Evolutionary conservation across 2,797 vertebrate species (phyloP).

Genomic region (Thamnophis elegans): DNA sequence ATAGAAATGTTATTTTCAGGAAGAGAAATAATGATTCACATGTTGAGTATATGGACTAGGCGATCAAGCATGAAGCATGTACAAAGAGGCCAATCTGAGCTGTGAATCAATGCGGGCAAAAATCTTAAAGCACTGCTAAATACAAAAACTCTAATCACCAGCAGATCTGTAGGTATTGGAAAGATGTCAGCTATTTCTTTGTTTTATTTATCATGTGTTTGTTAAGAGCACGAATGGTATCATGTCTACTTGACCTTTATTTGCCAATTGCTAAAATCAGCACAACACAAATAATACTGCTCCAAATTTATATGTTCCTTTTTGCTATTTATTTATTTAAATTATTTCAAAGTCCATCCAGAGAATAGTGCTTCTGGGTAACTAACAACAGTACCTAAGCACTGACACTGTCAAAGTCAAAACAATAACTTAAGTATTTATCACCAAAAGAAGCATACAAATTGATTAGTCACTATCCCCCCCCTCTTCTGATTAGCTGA

Average conservation of each 20-base stretch:
- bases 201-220: neutral
- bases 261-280: neutral
- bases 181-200: neutral
- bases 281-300: neutral
- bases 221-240: neutral
- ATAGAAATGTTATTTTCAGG: neutral
- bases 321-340: neutral
- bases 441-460: neutral
- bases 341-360: neutral
- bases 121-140: neutral
- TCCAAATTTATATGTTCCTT: neutral
- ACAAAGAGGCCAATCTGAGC: neutral
- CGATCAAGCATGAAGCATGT: neutral
- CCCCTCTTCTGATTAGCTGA: neutral
- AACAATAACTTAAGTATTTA: neutral
- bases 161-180: neutral
- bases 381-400: neutral
- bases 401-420: neutral
- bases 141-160: neutral
- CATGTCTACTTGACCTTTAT: neutral
- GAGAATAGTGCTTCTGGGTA: neutral
- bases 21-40: neutral
- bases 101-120: neutral
- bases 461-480: neutral
- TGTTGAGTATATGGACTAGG: neutral